A percentile compares a stretch with the other conserved stretches of the same genome.
Conservation (phyloP, 2,888 invertebrate species). For the Dynastes tityus region DNA sequence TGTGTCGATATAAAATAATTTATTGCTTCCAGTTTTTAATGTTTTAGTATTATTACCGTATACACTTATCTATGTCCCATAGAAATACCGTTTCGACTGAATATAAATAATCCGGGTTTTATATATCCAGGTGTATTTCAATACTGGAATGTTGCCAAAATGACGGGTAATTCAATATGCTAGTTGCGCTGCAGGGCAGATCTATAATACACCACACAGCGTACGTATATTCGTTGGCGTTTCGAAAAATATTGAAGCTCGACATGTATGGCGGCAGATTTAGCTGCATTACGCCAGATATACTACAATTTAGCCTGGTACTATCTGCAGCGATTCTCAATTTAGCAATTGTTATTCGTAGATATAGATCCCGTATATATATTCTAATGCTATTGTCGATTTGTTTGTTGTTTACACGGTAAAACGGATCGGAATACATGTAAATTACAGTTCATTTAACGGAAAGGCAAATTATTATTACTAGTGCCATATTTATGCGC, state of each 20-base stretch:
- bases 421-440: too few species aligned
- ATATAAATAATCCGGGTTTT: slow-evolving; percentile 35
- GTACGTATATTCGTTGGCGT: not conserved
- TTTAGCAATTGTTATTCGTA: too few species aligned
- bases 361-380: too few species aligned
- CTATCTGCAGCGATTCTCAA: not conserved
- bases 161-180: slow-evolving; percentile 36
- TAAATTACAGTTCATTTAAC: too few species aligned
- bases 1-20: slow-evolving; percentile 26
- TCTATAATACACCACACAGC: not conserved
- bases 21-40: slow-evolving; percentile 34
- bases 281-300: slow-evolving; percentile 1
- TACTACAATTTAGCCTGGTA: not conserved
- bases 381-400: too few species aligned
- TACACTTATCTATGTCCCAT: not conserved
- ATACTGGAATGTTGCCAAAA: slow-evolving; percentile 34
- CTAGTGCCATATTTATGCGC: too few species aligned
- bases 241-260: slow-evolving; percentile 8
- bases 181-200: not conserved
- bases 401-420: too few species aligned
- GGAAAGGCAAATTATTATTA: too few species aligned
- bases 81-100: slow-evolving; percentile 20
- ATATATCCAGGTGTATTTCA: slow-evolving; percentile 38
- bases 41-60: slow-evolving; percentile 4
- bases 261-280: not conserved